These are phyloP conservation scores for Merops nubicus DNA, from an alignment of 2,113 vertebrate genomes.

Conservation along the genomic window DNA sequence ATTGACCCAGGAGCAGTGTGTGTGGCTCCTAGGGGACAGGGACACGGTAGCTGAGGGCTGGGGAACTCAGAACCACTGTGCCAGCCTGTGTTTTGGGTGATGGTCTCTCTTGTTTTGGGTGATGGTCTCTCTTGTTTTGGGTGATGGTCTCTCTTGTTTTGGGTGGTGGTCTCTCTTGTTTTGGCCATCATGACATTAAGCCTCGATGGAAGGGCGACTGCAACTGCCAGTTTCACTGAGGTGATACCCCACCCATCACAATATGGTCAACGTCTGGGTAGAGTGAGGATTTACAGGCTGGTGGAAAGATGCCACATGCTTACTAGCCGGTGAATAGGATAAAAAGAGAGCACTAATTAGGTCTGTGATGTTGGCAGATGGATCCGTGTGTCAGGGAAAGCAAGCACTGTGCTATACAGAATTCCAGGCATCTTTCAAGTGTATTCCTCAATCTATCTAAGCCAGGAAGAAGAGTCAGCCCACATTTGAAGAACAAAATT, in stretches of 20 bases:
- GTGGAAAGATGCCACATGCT: constrained; percentile 45
- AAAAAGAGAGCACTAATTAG: constrained; percentile 40
- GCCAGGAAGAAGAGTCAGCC: not conserved
- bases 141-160: constrained; percentile 31
- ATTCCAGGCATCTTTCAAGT: not conserved
- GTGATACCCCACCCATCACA: not conserved
- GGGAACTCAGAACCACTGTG: fast-evolving
- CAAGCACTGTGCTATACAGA: not conserved
- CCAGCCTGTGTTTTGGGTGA: constrained; percentile 40
- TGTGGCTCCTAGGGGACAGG: not conserved
- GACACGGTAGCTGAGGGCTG: not conserved
- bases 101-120: constrained; percentile 42
- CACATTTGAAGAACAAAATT: not conserved
- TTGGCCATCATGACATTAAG: constrained; percentile 31
- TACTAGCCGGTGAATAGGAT: not conserved
- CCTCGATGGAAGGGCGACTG: not conserved
- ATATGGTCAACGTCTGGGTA: not conserved
- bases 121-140: constrained; percentile 37
- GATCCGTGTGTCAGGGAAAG: constrained; percentile 21
- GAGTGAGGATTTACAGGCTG: constrained; percentile 8
- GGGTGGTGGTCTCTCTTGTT: constrained; percentile 32
- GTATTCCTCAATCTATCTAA: not conserved
- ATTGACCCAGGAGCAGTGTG: not conserved
- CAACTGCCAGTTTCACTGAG: not conserved
- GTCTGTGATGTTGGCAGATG: constrained; percentile 39